A percentile compares a stretch with the other conserved stretches of the same genome.
These are phyloP conservation scores for Samia ricini DNA, from an alignment of 1,140 invertebrate genomes.

Conservation along the genomic window DNA sequence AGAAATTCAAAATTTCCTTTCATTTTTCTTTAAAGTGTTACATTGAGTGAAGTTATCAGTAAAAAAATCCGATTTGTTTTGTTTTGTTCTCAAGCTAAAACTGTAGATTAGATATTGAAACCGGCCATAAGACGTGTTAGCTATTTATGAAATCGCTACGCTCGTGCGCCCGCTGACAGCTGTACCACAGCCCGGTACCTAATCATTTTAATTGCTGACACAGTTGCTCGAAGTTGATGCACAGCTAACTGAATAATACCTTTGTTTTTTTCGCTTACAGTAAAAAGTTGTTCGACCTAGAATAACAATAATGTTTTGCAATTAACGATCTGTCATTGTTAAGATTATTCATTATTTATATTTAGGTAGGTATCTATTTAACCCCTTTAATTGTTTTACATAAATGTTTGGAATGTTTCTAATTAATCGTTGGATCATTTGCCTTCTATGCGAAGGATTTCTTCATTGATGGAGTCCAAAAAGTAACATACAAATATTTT, in stretches of 20 bases:
- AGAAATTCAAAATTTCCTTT: too few species aligned
- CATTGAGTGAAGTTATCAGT: too few species aligned
- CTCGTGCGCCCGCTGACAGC: conserved; percentile 31
- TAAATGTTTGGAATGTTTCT: background rate
- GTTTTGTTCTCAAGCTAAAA: too few species aligned
- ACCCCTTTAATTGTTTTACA: background rate
- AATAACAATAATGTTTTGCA: conserved; percentile 42
- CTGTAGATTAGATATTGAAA: too few species aligned
- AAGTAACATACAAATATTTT: too few species aligned
- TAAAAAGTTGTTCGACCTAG: conserved; percentile 44
- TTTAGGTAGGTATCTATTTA: too few species aligned
- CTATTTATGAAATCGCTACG: conserved; percentile 11
- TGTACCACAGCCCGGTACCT: conserved; percentile 29
- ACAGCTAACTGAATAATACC: conserved; percentile 59
- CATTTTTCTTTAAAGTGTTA: too few species aligned
- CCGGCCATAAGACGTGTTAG: too few species aligned
- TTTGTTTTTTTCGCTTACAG: conserved; percentile 43
- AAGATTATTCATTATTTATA: background rate
- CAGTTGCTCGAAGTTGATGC: conserved; percentile 55
- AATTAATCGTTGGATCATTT: background rate
- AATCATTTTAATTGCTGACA: conserved; percentile 71
- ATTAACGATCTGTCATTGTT: conserved; percentile 29
- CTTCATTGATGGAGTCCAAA: too few species aligned
- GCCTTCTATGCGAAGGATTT: too few species aligned
- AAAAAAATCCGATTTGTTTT: too few species aligned